phyloP scores from a whole-genome alignment of 2,797 vertebrate genomes.

The Florisuga fusca region DNA sequence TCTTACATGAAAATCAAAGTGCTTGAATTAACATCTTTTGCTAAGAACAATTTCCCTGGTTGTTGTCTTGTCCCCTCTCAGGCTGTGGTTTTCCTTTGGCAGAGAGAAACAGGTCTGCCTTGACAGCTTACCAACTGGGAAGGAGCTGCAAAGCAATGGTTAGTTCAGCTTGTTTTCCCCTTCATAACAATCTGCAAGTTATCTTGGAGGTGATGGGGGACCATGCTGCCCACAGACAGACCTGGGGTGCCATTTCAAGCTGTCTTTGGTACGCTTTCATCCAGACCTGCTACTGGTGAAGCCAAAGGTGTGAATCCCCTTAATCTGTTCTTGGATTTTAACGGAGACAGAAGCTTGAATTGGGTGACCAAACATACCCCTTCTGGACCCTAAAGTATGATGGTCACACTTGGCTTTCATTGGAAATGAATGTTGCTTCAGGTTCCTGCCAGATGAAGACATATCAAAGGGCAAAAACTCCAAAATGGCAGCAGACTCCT shows the following conservation, averaged over 20 bases:
- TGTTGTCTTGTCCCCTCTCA: neutral
- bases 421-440: neutral
- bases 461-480: neutral
- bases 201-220: neutral
- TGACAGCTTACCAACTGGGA: neutral
- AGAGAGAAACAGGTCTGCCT: neutral
- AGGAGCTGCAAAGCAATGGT: neutral
- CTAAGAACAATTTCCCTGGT: neutral
- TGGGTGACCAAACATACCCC: neutral
- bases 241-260: neutral
- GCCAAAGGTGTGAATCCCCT: neutral
- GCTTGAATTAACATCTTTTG: neutral
- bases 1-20: neutral
- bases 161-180: neutral
- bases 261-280: neutral
- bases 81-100: neutral
- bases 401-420: neutral
- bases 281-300: neutral
- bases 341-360: neutral
- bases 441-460: neutral
- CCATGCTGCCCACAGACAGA: neutral
- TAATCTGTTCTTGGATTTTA: neutral
- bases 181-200: neutral
- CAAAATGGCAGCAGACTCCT: neutral
- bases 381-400: neutral